These are phyloP conservation scores for Psittacula echo DNA, from an alignment of 2,797 vertebrate species.

Conservation along the genomic window DNA sequence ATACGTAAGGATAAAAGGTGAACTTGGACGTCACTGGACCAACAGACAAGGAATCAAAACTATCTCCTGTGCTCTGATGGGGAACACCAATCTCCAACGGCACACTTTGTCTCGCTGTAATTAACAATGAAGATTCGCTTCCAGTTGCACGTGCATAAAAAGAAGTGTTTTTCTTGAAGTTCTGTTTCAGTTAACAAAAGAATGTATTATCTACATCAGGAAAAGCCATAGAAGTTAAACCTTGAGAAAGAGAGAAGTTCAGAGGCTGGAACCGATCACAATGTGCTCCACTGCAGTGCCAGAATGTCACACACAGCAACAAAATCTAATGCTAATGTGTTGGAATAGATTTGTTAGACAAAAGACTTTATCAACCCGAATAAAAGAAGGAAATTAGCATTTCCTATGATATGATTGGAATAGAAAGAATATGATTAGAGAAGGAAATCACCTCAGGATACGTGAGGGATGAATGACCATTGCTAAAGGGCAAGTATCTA, in stretches of 20 bases:
- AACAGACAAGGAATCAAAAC: neutral
- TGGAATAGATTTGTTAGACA: neutral
- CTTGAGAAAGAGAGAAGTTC: neutral
- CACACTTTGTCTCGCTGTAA: neutral
- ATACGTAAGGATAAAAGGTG: neutral
- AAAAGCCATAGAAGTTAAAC: neutral
- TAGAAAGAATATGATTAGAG: neutral
- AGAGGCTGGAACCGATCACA: neutral
- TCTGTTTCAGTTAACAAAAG: neutral
- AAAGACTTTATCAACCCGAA: conserved; percentile 51
- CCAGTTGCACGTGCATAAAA: neutral
- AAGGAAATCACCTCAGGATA: conserved; percentile 2
- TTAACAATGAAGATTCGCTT: neutral
- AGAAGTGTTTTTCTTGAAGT: neutral
- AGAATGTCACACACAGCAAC: neutral
- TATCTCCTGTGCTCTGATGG: neutral
- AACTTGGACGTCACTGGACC: neutral
- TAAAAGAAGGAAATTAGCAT: conserved; percentile 54
- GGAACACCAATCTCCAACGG: neutral
- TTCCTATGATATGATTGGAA: neutral
- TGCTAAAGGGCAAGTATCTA: neutral
- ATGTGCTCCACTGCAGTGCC: neutral
- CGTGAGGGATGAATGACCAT: neutral
- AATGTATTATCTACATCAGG: neutral
- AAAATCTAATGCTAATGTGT: neutral